Conservation (phyloP, 2,888 invertebrate species). For the Branchellion lobata region DNA sequence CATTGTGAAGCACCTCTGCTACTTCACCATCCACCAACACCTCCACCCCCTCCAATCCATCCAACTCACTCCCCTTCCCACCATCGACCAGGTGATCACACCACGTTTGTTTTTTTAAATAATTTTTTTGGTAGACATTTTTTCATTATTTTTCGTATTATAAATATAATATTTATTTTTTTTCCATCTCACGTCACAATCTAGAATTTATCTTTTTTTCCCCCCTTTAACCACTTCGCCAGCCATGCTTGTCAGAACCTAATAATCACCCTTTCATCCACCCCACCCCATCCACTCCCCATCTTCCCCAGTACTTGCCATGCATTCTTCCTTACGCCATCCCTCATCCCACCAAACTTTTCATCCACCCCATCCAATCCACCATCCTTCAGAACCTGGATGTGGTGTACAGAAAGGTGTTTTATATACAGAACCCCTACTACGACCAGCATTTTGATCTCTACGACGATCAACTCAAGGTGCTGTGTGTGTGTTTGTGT, state of each 20-base stretch:
- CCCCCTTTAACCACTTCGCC: too few relatives aligned
- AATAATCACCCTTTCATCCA: too few relatives aligned
- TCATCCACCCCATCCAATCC: background rate
- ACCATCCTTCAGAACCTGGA: conserved; percentile 51
- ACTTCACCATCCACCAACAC: conserved; percentile 76
- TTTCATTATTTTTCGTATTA: background rate
- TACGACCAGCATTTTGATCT: conserved; percentile 89
- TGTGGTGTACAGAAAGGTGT: conserved; percentile 73
- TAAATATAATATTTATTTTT: background rate
- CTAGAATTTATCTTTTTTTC: background rate
- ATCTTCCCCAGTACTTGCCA: too few relatives aligned
- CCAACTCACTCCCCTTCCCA: conserved; percentile 8
- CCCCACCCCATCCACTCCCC: conserved; percentile 38
- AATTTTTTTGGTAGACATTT: background rate
- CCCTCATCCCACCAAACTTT: too few relatives aligned
- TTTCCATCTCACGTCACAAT: background rate
- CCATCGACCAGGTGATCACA: background rate
- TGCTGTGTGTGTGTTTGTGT: conserved; percentile 56
- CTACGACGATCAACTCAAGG: conserved; percentile 68
- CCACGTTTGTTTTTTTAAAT: background rate
- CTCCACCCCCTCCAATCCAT: conserved; percentile 32
- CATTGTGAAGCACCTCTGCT: conserved; percentile 70
- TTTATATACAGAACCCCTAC: conserved; percentile 77
- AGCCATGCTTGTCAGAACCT: too few relatives aligned
- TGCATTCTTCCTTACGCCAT: too few relatives aligned